Conservation (phyloP, 64 coral and sea anemone species). For the Catalaphyllia jardinei region DNA sequence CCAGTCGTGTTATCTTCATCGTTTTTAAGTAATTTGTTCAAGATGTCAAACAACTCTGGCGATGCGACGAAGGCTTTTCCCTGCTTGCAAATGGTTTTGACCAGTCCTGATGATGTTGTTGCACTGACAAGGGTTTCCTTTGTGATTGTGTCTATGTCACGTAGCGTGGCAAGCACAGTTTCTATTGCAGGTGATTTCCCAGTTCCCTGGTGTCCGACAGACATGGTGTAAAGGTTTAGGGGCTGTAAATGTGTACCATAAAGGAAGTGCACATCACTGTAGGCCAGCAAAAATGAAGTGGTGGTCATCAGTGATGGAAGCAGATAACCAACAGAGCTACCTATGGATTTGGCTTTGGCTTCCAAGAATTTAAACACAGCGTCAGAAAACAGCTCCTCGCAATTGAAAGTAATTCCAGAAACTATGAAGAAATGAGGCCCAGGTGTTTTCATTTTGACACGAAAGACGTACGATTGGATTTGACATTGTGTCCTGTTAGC, state of each 20-base stretch:
- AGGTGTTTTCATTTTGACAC: too few species aligned
- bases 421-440: too few species aligned
- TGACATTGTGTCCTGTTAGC: too few species aligned
- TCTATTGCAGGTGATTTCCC: slow-evolving; percentile 46
- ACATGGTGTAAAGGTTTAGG: slow-evolving; percentile 29
- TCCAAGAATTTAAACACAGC: too few species aligned
- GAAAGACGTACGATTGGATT: too few species aligned
- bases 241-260: slow-evolving; percentile 2
- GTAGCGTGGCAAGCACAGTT: not conserved
- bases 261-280: slow-evolving; percentile 17
- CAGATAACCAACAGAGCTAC: slow-evolving; percentile 38
- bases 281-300: slow-evolving; percentile 26
- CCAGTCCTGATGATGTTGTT: slow-evolving; percentile 25
- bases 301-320: slow-evolving; percentile 18
- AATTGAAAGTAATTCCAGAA: too few species aligned
- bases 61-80: slow-evolving; percentile 25
- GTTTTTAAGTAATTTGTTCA: slow-evolving; percentile 50
- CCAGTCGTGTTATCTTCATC: not conserved
- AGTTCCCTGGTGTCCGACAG: slow-evolving; percentile 45
- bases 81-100: not conserved
- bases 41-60: slow-evolving; percentile 28
- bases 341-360: slow-evolving; percentile 21
- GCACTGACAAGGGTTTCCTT: not conserved
- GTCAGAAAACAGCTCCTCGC: too few species aligned
- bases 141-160: too few species aligned